A percentile compares a stretch with the other conserved stretches of the same genome.
Evolutionary conservation across 2,797 vertebrate species (phyloP).

Genomic region (Enteromius treurensis): DNA sequence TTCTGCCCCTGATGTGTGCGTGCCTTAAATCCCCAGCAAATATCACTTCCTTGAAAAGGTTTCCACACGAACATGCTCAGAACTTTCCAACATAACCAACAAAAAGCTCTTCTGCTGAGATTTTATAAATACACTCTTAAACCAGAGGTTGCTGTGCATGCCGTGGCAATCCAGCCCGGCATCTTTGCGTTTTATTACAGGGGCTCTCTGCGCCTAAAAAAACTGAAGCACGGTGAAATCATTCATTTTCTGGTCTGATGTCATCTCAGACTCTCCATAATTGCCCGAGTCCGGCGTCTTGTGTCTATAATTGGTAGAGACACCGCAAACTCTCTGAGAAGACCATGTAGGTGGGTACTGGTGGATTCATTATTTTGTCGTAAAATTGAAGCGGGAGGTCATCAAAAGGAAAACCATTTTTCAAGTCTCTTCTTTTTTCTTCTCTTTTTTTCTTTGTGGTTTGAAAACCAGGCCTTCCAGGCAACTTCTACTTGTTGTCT

Average conservation of each 20-base stretch:
- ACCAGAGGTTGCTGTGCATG: conserved; percentile 69
- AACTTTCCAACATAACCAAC: conserved; percentile 59
- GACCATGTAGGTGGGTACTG: conserved; percentile 60
- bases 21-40: conserved; percentile 68
- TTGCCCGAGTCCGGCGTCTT: conserved; percentile 73
- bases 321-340: conserved; percentile 67
- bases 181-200: conserved; percentile 75
- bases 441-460: conserved; percentile 52
- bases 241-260: conserved; percentile 82
- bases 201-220: conserved; percentile 66
- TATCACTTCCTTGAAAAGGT: conserved; percentile 60
- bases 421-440: conserved; percentile 35
- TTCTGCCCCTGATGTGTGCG: conserved; percentile 68
- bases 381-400: conserved; percentile 59
- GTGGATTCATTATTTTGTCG: conserved; percentile 63
- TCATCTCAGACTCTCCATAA: conserved; percentile 78
- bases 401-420: conserved; percentile 62
- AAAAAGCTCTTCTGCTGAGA: conserved; percentile 23
- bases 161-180: conserved; percentile 68
- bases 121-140: conserved; percentile 64
- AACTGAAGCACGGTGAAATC: conserved; percentile 72
- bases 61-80: conserved; percentile 67
- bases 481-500: conserved; percentile 57
- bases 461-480: conserved; percentile 58
- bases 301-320: conserved; percentile 74